Evolutionary conservation across 1,140 invertebrate species (phyloP).

Genomic region (Psix sp.): DNA sequence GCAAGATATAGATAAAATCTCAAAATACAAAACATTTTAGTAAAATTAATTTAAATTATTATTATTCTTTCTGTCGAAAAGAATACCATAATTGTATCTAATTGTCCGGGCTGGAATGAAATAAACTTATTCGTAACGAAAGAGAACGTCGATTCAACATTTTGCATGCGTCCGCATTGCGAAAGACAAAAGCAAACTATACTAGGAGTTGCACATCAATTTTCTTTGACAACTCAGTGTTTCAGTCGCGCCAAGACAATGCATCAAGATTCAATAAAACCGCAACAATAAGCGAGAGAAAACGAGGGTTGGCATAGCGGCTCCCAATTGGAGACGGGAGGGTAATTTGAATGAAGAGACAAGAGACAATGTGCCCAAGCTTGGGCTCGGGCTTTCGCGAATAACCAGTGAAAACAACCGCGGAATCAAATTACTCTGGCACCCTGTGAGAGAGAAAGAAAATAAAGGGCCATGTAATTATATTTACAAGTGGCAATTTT

Average conservation of each 20-base stretch:
- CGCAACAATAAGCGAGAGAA: conserved; percentile 73
- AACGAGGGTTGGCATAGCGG: conserved; percentile 57
- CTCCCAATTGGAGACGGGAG: conserved; percentile 65
- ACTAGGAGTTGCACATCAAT: conserved; percentile 66
- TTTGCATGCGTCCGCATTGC: conserved; percentile 20
- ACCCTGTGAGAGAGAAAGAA: conserved; percentile 15
- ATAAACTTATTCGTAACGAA: too few relatives aligned
- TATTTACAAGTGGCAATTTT: conserved; percentile 77
- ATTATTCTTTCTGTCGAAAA: too few relatives aligned
- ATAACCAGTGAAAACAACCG: conserved; percentile 74
- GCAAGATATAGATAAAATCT: too few relatives aligned
- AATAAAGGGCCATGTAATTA: conserved; percentile 67
- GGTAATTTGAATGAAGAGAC: conserved; percentile 78
- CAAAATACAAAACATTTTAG: too few relatives aligned
- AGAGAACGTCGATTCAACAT: conserved; percentile 16
- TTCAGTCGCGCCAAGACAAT: conserved; percentile 70
- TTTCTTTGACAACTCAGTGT: conserved; percentile 71
- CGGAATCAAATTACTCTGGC: conserved; percentile 75
- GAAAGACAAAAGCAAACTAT: conserved; percentile 25
- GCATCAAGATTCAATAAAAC: conserved; percentile 75
- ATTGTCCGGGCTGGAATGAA: too few relatives aligned
- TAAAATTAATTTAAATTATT: too few relatives aligned
- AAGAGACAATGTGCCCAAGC: conserved; percentile 74
- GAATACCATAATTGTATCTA: too few relatives aligned
- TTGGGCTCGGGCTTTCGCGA: conserved; percentile 56